Conservation (phyloP, 1,140 invertebrate genomes). For the Manduca sexta region DNA sequence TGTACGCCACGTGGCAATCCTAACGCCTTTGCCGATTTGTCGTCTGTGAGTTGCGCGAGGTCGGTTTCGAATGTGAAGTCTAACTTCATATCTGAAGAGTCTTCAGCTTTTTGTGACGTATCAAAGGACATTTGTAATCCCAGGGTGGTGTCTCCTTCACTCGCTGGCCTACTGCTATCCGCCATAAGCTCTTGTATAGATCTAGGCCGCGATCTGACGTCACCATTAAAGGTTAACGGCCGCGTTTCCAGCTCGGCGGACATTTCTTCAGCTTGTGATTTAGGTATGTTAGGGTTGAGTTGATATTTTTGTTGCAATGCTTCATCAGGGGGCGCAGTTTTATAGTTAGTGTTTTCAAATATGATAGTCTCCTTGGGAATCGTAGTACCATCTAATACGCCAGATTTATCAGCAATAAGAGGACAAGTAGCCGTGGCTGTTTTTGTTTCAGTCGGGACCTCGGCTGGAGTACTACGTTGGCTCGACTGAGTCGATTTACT, state of each 20-base stretch:
- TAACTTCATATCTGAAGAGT: slow-evolving; percentile 90
- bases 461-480: slow-evolving; percentile 76
- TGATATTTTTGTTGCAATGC: slow-evolving; percentile 77
- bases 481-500: slow-evolving; percentile 70
- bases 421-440: slow-evolving; percentile 35
- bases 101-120: slow-evolving; percentile 78
- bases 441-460: slow-evolving; percentile 70
- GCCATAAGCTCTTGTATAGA: slow-evolving; percentile 67
- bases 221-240: slow-evolving; percentile 56
- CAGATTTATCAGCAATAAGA: slow-evolving; percentile 58
- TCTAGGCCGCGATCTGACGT: slow-evolving; percentile 49
- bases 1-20: slow-evolving; percentile 79
- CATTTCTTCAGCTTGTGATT: slow-evolving; percentile 52
- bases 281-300: slow-evolving; percentile 60
- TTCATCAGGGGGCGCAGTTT: slow-evolving; percentile 75
- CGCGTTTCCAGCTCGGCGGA: slow-evolving; percentile 55
- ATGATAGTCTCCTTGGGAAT: slow-evolving; percentile 91
- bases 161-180: slow-evolving; percentile 46
- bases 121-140: slow-evolving; percentile 64
- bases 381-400: slow-evolving; percentile 80
- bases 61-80: slow-evolving; percentile 92
- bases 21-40: slow-evolving; percentile 78
- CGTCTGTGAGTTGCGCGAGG: slow-evolving; percentile 83
- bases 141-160: slow-evolving; percentile 43
- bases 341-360: slow-evolving; percentile 94